These are phyloP conservation scores for Syngnathoides biaculeatus DNA, from an alignment of 2,113 vertebrate genomes.

Conservation along the genomic window DNA sequence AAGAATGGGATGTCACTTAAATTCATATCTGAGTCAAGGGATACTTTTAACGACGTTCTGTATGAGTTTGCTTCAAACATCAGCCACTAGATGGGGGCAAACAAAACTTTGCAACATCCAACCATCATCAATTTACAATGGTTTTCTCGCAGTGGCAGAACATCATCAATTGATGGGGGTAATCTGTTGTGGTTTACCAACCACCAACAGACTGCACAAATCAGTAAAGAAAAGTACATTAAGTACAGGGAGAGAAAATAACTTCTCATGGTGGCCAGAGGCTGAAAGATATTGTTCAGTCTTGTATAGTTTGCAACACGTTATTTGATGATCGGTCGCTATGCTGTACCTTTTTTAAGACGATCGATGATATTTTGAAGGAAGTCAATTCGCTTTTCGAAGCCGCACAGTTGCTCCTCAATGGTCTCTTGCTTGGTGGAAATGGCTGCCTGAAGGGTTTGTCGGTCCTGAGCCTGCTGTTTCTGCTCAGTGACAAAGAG, in stretches of 20 bases:
- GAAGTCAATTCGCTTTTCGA: slow-evolving; percentile 23
- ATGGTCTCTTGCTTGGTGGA: slow-evolving; percentile 34
- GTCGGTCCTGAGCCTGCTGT: slow-evolving; percentile 20
- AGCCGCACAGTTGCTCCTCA: slow-evolving; percentile 20
- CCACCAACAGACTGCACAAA: no score
- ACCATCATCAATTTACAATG: not conserved
- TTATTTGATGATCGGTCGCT: not conserved
- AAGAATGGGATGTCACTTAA: no score
- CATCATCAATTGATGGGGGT: not conserved
- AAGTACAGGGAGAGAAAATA: not conserved
- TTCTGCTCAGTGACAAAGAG: slow-evolving; percentile 28
- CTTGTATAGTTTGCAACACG: no score
- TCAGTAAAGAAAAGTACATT: no score
- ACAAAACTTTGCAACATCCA: not conserved
- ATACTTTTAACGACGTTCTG: no score
- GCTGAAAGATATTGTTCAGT: not conserved
- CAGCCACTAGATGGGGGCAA: not conserved
- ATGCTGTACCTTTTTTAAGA: slow-evolving; percentile 51
- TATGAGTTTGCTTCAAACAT: not conserved
- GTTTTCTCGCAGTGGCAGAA: not conserved
- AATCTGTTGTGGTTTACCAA: not conserved
- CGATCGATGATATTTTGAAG: slow-evolving; percentile 50
- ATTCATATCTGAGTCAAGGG: no score
- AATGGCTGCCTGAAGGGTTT: slow-evolving; percentile 14
- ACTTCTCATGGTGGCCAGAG: not conserved